Base-by-base conservation (phyloP, 1,140 invertebrate species). In the Papilio machaon region DNA sequence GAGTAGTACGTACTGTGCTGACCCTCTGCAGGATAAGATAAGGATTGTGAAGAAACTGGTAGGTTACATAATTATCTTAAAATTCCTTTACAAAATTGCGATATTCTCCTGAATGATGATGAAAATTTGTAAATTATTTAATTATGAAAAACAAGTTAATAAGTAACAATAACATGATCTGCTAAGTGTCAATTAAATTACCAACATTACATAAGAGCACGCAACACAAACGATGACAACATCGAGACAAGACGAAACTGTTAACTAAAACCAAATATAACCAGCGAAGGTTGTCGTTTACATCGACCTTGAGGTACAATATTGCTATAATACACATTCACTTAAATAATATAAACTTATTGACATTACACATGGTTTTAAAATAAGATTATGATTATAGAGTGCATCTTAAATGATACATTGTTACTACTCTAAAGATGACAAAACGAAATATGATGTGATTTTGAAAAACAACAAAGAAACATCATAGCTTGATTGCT, bases 171-270 rank as follows among this genome's bases (percentile, higher is more conserved):
- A 70, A 38, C 30, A 70, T 17, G 64, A 75, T 75, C 19, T 49
- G 74, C 11, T 30, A 49, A 11, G 74, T 52, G 74, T 75, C 47
- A 75, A 75, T 75, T 49, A 46, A 75, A 75, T 75, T 54, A 75
- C 74, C 13, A 23, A 52, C 7, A 11, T 75, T 75, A 52, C 77
- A 46, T 79, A 79, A 79, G 2, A 79, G 23, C 58, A 79, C 30
- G 52, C 49, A 78, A 78, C 35, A 13, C 17, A 78, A 78, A 78
- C 76, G 49, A 78, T 78, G 76, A 78, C 76, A 78, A 60, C 76
- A 78, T 78, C 49, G 54, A 60, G 30, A 38, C 76, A 78, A 78
- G 52, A 78, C n/a, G 76, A 60, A 58, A 60, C 52, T 79, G 77
- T 43, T 46, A 79, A 79, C 19, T 67, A 79, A 79, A 79, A 64